phyloP scores from a whole-genome alignment of 2,113 vertebrate genomes.

The Anser cygnoides region DNA sequence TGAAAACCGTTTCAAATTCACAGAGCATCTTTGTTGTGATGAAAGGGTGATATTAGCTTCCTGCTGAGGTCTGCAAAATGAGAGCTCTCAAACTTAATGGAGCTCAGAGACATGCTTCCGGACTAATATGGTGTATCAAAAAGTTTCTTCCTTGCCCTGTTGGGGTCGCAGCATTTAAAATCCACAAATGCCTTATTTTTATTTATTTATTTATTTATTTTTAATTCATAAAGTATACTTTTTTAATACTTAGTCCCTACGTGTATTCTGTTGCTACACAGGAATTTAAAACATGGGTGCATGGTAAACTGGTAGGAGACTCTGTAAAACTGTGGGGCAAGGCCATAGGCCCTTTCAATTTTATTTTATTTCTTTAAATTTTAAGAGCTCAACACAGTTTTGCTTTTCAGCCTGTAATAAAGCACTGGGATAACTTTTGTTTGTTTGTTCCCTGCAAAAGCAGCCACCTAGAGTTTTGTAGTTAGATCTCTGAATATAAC shows the following conservation, averaged over 20 bases:
- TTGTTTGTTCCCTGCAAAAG: not conserved
- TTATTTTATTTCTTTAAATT: not conserved
- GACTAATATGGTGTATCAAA: fast-evolving
- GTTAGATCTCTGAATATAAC: not conserved
- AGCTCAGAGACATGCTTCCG: not conserved
- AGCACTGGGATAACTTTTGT: not conserved
- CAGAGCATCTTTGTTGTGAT: slow-evolving; percentile 42
- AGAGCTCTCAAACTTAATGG: not conserved
- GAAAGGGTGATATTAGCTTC: slow-evolving; percentile 29
- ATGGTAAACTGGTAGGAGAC: not conserved
- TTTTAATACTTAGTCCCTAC: not conserved
- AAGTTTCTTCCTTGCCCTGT: not conserved
- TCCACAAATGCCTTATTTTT: not conserved
- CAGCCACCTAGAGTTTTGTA: not conserved
- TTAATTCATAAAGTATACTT: not conserved
- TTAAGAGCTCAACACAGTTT: not conserved
- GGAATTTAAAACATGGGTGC: not conserved
- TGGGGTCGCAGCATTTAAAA: not conserved
- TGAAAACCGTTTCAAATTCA: slow-evolving; percentile 61
- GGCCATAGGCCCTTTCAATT: not conserved
- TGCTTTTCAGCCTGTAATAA: not conserved
- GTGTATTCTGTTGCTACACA: not conserved
- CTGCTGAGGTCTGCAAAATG: slow-evolving; percentile 35
- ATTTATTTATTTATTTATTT: not conserved
- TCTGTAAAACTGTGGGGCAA: not conserved